Base-by-base conservation (phyloP, 2,113 vertebrate genomes). In the Peromyscus californicus region DNA sequence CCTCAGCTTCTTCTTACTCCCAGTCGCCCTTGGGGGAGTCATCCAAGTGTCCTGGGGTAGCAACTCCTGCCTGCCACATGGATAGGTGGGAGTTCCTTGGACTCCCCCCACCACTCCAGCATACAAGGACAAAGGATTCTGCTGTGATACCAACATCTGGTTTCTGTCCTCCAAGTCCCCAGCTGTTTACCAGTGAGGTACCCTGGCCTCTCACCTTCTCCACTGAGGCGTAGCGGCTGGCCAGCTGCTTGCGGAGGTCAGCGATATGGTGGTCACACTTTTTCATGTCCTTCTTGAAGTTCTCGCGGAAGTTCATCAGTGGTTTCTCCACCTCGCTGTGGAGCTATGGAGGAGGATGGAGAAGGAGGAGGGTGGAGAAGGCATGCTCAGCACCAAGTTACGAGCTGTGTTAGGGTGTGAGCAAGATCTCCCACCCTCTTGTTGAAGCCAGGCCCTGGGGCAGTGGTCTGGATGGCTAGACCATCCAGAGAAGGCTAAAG, bases 271-370 rank as follows among this genome's bases (percentile, higher is more conserved):
- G 99, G 98, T 99, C 99, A 10, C 99, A 99, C 97, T 99, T 99
- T 89, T 99, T 99, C 99, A 99, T 99, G 98, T 99, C 99, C 95
- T 99, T 99, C 98, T 99, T 99, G 91, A 99, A 99, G 98, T 99
- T 99, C 98, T 99, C 99, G 1, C 99, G 98, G 98, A 99, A 99
- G 93, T 98, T 99, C 75, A 99, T 99, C 7, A 99, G 97, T 22
- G 99, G 99, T 82, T 99, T 99, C 98, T 99, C 99, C n/a, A 99
- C 99, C 96, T 99, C 99, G 0, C 99, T 99, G 95, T 99, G 99
- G 31, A 99, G 99, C 99, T 99, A 98, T 33, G 0, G 51, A 88
- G 51, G 89, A 83, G 3, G 94, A 54, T 3, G 42, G 42, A 45
- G 61, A 54, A 33, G 39, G 5, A 54, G 54, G 90, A 83, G 3